A percentile compares a stretch with the other conserved stretches of the same genome.
Evolutionary conservation across 2,113 vertebrate species (phyloP).

Genomic region (Syngnathus floridae): DNA sequence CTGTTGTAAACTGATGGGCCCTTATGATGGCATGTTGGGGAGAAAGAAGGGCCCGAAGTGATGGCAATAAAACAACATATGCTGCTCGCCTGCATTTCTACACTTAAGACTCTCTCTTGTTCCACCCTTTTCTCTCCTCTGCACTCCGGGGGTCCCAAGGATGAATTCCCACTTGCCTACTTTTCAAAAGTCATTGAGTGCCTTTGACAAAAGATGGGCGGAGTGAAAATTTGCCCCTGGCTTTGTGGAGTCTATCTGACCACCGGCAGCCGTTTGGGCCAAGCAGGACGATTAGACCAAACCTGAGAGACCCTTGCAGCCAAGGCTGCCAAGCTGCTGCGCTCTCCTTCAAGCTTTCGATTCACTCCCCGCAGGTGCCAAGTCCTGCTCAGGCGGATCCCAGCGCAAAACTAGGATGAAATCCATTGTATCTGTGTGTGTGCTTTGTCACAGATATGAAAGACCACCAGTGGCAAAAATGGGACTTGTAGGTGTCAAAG

Average conservation of each 20-base stretch:
- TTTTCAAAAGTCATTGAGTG: slow-evolving; percentile 67
- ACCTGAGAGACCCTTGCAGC: slow-evolving; percentile 49
- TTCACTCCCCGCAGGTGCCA: slow-evolving; percentile 50
- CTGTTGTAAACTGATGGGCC: slow-evolving; percentile 64
- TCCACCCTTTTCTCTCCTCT: slow-evolving; percentile 44
- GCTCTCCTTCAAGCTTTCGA: slow-evolving; percentile 67
- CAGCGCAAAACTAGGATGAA: slow-evolving; percentile 49
- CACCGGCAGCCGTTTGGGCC: slow-evolving; percentile 58
- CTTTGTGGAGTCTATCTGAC: slow-evolving; percentile 61
- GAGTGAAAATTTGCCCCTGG: slow-evolving; percentile 60
- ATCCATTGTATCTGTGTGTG: slow-evolving; percentile 31
- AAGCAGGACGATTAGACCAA: slow-evolving; percentile 55
- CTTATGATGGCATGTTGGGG: slow-evolving; percentile 50
- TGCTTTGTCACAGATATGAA: slow-evolving; percentile 43
- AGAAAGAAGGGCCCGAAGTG: slow-evolving; percentile 55
- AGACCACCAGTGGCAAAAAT: slow-evolving; percentile 49
- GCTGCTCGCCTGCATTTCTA: slow-evolving; percentile 48
- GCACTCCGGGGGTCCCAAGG: slow-evolving; percentile 23
- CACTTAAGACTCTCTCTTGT: slow-evolving; percentile 65
- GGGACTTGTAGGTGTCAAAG: slow-evolving; percentile 52
- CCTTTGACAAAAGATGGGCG: slow-evolving; percentile 69
- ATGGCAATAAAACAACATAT: slow-evolving; percentile 73
- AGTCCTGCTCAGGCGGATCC: slow-evolving; percentile 53
- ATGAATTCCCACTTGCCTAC: slow-evolving; percentile 58
- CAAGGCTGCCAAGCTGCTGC: slow-evolving; percentile 48